phyloP scores from a whole-genome alignment of 1,140 invertebrate genomes.

The Charaxes varanes region DNA sequence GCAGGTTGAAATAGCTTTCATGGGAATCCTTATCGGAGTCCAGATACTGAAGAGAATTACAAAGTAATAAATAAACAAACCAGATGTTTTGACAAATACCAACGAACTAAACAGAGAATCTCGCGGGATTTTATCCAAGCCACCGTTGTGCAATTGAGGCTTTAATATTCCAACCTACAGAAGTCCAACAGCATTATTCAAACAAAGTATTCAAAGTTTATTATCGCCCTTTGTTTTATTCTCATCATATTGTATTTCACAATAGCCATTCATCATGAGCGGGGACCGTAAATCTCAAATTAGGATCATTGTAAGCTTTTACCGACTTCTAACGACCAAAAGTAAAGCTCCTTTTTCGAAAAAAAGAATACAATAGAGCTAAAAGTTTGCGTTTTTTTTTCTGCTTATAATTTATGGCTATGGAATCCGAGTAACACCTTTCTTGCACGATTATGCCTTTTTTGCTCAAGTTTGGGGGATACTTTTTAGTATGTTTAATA shows the following conservation, averaged over 20 bases:
- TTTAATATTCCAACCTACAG: neutral
- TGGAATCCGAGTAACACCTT: constrained; percentile 1
- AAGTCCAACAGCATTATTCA: constrained; percentile 9
- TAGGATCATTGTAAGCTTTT: constrained; percentile 65
- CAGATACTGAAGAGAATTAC: no score
- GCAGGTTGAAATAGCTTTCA: no score
- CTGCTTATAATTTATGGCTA: constrained; percentile 3
- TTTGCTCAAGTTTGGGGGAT: no score
- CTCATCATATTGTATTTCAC: constrained; percentile 46
- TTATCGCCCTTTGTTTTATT: constrained; percentile 31
- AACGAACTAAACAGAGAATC: no score
- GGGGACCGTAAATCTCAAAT: constrained; percentile 51
- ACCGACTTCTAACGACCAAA: constrained; percentile 42
- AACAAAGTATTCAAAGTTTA: constrained; percentile 17
- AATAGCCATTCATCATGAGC: constrained; percentile 51
- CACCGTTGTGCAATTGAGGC: no score
- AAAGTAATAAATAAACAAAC: no score
- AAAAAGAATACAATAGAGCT: constrained; percentile 16
- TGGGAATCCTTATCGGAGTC: no score
- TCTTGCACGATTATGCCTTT: neutral
- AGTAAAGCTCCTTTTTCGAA: constrained; percentile 42
- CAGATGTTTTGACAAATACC: no score
- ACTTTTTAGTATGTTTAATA: no score
- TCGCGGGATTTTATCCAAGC: neutral
- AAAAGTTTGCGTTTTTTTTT: constrained; percentile 6